These are phyloP conservation scores for Phenganax subtilis DNA, from an alignment of 92 coral and sea anemone genomes.

Conservation along the genomic window DNA sequence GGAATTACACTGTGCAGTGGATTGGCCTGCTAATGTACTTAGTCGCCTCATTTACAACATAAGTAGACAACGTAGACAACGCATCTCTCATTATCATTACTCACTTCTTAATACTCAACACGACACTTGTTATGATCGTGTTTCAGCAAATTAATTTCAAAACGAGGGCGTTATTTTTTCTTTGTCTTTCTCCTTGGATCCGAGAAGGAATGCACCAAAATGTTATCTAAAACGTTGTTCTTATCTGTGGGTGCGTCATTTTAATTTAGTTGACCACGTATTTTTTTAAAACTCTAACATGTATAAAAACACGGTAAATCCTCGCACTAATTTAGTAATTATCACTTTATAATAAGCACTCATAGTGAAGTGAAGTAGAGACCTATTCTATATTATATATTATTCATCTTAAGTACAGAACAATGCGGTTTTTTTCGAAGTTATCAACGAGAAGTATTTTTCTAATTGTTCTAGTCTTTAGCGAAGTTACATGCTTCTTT, in stretches of 20 bases:
- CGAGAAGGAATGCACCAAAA: neutral
- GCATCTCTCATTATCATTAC: neutral
- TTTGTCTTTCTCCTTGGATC: neutral
- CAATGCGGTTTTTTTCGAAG: neutral
- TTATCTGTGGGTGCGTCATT: neutral
- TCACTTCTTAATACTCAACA: neutral
- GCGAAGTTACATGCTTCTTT: slow-evolving; percentile 1
- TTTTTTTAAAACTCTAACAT: too few species aligned
- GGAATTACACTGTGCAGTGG: too few species aligned
- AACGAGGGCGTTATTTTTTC: slow-evolving; percentile 10
- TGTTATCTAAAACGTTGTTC: neutral
- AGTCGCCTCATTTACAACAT: neutral
- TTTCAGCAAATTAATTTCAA: neutral
- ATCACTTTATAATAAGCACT: neutral
- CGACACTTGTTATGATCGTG: neutral
- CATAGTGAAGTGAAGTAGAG: neutral
- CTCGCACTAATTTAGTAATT: too few species aligned
- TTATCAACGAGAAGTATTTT: neutral
- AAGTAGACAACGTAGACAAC: neutral
- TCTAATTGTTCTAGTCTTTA: neutral
- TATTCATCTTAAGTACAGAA: neutral
- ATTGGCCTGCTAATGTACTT: too few species aligned
- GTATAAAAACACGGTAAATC: too few species aligned
- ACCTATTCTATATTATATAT: neutral
- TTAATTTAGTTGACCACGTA: neutral